Evolutionary conservation across 2,888 invertebrate species (phyloP), one percentile per base, ranked within the genome.

Genomic region (Caenorhabditis sinica): DNA sequence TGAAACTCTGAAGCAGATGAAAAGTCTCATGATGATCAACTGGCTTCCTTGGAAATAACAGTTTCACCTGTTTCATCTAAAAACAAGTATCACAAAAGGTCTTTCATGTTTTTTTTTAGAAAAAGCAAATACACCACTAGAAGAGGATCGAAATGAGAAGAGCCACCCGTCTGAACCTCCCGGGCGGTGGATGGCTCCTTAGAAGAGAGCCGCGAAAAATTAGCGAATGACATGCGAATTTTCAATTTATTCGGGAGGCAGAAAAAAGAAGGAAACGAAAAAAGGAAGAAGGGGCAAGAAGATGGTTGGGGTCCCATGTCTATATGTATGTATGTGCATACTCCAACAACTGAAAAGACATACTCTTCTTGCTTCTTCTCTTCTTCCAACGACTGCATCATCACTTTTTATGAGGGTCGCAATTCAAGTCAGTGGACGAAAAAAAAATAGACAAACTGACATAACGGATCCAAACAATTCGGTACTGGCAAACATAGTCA

Each of bases 201-300:
- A 56, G 56, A 56, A 56, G 28, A 56, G 56, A 72, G 80, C 80
- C 74, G 69, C 71, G 77, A 83, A 83, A 83, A 83, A 83, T 83
- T 83, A 83, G 83, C 71, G 79, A 83, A 79, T 79, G 83, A 83
- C 83, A 83, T 83, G 79, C 83, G 83, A 83, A 83, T 83, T 83
- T 83, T 83, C 83, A 79, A 83, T 83, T 74, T 83, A 83, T 83
- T 79, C 66, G 65, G 72, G 58, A 43, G 69, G 68, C 60, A 74
- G 53, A 71, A 77, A 63, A 68, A 53, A 28, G 40, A 69, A 60
- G 40, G 68, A 74, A 81, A 81, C 72, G 49, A 60, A 68, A 56
- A 65, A 73, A 66, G 43, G 30, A 49, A 53, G 63, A 33, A 43
- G 30, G 43, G 25, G 28, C 40, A 40, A 51, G 63, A 56, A 65